A percentile compares a stretch with the other conserved stretches of the same genome.
Evolutionary conservation across 2,113 vertebrate species (phyloP).

Genomic region (Bos taurus): DNA sequence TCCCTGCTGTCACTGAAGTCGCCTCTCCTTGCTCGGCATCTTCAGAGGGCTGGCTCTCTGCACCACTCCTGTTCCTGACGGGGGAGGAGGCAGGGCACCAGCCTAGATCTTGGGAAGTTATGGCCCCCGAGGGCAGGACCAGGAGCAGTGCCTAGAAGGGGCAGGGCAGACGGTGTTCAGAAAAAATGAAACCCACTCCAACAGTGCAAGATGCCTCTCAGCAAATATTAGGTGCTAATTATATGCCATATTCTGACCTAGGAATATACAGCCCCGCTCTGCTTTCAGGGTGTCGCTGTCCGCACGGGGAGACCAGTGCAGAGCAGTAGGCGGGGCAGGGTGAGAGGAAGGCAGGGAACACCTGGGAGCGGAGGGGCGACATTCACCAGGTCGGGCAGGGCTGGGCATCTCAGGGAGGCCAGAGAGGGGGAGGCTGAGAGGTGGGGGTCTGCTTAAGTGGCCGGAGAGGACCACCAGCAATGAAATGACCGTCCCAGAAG

Average conservation of each 20-base stretch:
- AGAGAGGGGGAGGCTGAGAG: neutral
- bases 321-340: rapidly evolving
- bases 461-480: neutral
- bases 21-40: neutral
- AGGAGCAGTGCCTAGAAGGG: neutral
- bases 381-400: neutral
- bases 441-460: neutral
- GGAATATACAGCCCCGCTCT: neutral
- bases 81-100: neutral
- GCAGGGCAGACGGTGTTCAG: neutral
- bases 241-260: neutral
- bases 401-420: neutral
- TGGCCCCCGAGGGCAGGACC: neutral
- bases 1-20: too few species aligned
- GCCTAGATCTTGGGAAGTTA: neutral
- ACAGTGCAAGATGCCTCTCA: too few species aligned
- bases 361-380: neutral
- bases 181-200: neutral
- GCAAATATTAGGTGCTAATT: neutral
- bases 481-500: neutral
- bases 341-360: neutral
- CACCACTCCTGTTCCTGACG: neutral
- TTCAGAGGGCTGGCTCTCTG: neutral
- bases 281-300: neutral
- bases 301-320: rapidly evolving